Evolutionary conservation across 92 coral and sea anemone species (phyloP), one percentile per base, ranked within the genome.

Genomic region (Pocillopora grandis): DNA sequence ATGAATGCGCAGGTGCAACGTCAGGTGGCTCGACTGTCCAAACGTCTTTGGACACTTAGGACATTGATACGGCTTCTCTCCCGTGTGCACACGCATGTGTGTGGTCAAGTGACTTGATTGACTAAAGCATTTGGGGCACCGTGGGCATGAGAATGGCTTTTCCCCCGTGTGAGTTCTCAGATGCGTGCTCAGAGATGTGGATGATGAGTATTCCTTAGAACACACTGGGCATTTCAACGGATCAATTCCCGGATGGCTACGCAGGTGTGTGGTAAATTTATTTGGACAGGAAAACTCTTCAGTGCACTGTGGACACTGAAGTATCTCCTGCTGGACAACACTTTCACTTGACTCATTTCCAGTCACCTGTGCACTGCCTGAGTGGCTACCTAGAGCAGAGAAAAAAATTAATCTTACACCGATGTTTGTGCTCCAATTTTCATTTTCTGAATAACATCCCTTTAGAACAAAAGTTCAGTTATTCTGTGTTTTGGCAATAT

Each of bases 1-100:
- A 66, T 87, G 90, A 35, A 84, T 83, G 58, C 90, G 90, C 70
- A 87, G 75, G 56, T 87, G 90, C 68, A 82, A 49, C 18, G 90
- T 77, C 63, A 87, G 83, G 77, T 77, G 87, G 37, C 88, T 81
- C 7, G 88, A 83, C 20, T 83, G 87, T n/a, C 88, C 82, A 42
- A 87, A 87, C 6, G 88, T 70, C 84, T 81, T 87, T 20, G 87
- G 83, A 58, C 90, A 87, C 57, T 82, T 42, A 7, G 90, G 87
- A 62, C 90, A 87, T 79, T 82, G 60, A 52, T 81, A 87, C 17
- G 81, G 80, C 70, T 77, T 80, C 31, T 75, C 88, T 42, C 85
- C 88, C 6, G 87, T 81, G 20, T 80, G 90, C 75, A 83, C 75
- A 31, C 85, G 88, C 83, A 66, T 71, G 71, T 82, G 88, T 17